phyloP scores from a whole-genome alignment of 2,888 invertebrate species.

The Cantharis nigra region DNA sequence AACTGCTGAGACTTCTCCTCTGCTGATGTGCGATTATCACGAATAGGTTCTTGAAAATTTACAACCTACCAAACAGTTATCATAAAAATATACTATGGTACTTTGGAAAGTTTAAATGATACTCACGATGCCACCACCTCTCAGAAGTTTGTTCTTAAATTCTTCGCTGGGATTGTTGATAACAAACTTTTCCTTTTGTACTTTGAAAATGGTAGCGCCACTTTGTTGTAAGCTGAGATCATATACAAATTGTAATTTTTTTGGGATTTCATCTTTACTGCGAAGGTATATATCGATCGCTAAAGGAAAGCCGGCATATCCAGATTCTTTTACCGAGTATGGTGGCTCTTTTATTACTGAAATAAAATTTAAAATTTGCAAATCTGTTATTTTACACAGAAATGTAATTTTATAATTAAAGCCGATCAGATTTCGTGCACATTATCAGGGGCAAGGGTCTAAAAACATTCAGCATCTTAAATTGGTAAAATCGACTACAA shows the following conservation, averaged over 20 bases:
- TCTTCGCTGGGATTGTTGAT: constrained; percentile 89
- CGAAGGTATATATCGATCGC: constrained; percentile 88
- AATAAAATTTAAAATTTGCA: constrained; percentile 46
- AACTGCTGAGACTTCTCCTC: constrained; percentile 61
- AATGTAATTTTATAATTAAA: too few relatives aligned
- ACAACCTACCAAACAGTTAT: constrained; percentile 43
- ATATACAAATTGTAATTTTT: constrained; percentile 81
- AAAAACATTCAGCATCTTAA: too few relatives aligned
- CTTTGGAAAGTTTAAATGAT: neutral
- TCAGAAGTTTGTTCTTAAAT: constrained; percentile 82
- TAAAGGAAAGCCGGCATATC: constrained; percentile 91
- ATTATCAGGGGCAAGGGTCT: too few relatives aligned
- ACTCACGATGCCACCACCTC: constrained; percentile 76
- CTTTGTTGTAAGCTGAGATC: constrained; percentile 81
- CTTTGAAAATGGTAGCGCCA: constrained; percentile 72
- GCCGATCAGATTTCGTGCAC: too few relatives aligned
- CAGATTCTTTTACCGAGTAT: constrained; percentile 88
- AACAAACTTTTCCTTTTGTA: constrained; percentile 79
- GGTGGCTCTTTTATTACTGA: constrained; percentile 90
- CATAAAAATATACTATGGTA: neutral
- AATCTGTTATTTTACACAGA: too few relatives aligned
- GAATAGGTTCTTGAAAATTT: constrained; percentile 52
- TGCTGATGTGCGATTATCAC: constrained; percentile 49
- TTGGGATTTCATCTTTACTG: constrained; percentile 84
- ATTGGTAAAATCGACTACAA: too few relatives aligned